Percentiles rank a stretch among this genome's conserved stretches.
Evolutionary conservation across 2,888 invertebrate genomes (phyloP).

Genomic region (Ichneumoninae sp.): DNA sequence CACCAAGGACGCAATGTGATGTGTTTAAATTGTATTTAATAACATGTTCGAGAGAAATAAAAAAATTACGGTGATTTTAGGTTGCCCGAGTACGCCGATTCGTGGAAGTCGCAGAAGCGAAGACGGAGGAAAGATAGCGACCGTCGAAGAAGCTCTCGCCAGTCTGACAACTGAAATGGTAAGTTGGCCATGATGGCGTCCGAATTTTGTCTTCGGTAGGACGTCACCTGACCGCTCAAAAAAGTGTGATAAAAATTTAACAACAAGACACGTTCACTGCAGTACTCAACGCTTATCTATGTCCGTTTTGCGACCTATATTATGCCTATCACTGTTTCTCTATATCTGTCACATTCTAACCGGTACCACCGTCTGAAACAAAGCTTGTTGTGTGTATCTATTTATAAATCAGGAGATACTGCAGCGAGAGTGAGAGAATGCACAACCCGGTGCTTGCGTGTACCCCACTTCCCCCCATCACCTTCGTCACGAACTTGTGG

Average conservation of each 20-base stretch:
- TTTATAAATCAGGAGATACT: constrained; percentile 74
- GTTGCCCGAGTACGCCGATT: constrained; percentile 88
- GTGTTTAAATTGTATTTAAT: background rate
- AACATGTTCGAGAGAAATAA: constrained; percentile 13
- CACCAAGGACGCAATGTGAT: constrained; percentile 43
- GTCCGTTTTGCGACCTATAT: constrained; percentile 65
- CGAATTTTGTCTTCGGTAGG: constrained; percentile 59
- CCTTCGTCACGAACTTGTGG: constrained; percentile 23
- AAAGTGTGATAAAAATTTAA: constrained; percentile 49
- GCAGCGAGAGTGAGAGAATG: constrained; percentile 20
- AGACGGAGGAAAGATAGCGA: constrained; percentile 80
- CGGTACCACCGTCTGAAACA: constrained; percentile 70
- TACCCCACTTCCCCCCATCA: constrained; percentile 4
- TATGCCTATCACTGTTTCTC: constrained; percentile 64
- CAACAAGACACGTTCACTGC: constrained; percentile 58
- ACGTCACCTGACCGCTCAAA: constrained; percentile 49
- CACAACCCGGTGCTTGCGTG: constrained; percentile 19
- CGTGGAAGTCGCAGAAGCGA: constrained; percentile 78
- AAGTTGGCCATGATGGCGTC: constrained; percentile 84
- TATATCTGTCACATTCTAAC: constrained; percentile 65
- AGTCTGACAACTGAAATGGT: constrained; percentile 95
- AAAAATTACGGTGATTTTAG: constrained; percentile 82
- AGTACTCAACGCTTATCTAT: constrained; percentile 65
- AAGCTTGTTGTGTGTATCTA: constrained; percentile 74
- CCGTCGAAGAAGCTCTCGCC: constrained; percentile 90